Evolutionary conservation across 1,140 invertebrate genomes (phyloP).

Genomic region (Antheraea pernyi): DNA sequence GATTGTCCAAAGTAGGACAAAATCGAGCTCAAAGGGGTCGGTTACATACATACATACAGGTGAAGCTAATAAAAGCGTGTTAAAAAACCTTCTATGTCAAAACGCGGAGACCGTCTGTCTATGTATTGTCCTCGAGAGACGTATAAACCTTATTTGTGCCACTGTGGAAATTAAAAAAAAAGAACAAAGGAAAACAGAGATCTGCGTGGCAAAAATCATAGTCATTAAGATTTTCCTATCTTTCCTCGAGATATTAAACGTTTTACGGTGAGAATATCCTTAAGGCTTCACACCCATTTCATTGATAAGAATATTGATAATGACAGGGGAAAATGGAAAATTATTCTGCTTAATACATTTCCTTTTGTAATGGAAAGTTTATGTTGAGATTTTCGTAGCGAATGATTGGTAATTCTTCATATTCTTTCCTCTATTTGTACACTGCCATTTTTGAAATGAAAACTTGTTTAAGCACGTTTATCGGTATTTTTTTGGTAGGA

Average conservation of each 20-base stretch:
- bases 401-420: no score
- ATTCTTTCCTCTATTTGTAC: no score
- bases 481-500: no score
- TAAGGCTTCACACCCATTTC: background rate
- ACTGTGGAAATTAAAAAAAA: constrained; percentile 11
- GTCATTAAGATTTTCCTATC: constrained; percentile 5
- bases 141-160: constrained; percentile 5
- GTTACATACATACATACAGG: no score
- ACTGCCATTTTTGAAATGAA: no score
- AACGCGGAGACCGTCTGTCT: background rate
- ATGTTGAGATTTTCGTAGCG: no score
- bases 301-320: background rate
- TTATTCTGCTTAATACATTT: background rate
- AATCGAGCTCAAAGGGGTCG: no score
- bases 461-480: no score
- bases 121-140: background rate
- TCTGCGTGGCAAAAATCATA: background rate
- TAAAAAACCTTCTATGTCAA: background rate
- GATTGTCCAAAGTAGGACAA: no score
- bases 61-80: no score
- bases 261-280: background rate
- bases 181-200: constrained; percentile 7
- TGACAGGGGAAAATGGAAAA: background rate
- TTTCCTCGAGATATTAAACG: background rate
- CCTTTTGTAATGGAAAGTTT: background rate